Evolutionary conservation across 2,113 vertebrate genomes (phyloP).

Genomic region (Upupa epops): DNA sequence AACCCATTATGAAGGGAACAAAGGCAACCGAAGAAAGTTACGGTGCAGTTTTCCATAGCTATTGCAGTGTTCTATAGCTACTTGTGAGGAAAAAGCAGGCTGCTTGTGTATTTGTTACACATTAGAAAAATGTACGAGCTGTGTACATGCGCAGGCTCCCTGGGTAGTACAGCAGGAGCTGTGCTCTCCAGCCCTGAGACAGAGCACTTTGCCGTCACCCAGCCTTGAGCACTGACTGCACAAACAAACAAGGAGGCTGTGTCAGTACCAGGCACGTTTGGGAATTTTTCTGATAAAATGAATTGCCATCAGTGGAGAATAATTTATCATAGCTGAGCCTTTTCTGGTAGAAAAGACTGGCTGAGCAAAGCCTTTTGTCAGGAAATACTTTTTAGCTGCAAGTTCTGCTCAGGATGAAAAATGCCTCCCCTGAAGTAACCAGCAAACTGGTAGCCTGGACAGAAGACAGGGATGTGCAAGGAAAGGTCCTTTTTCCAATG

Average conservation of each 20-base stretch:
- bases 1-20: background rate
- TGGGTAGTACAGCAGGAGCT: background rate
- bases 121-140: background rate
- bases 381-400: background rate
- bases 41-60: background rate
- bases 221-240: background rate
- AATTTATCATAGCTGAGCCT: constrained; percentile 24
- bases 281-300: background rate
- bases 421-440: background rate
- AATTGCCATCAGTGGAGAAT: background rate
- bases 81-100: background rate
- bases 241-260: background rate
- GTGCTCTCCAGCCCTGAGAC: background rate
- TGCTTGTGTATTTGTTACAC: background rate
- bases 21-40: background rate
- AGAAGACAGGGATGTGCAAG: background rate
- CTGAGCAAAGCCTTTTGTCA: background rate
- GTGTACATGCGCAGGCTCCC: background rate
- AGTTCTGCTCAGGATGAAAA: background rate
- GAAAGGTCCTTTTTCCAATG: background rate
- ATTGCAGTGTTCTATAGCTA: background rate
- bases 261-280: background rate
- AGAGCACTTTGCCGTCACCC: accelerated
- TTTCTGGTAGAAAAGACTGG: background rate
- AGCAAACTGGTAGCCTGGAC: background rate